phyloP scores from a whole-genome alignment of 2,113 vertebrate species.

The Corythornis cristatus region DNA sequence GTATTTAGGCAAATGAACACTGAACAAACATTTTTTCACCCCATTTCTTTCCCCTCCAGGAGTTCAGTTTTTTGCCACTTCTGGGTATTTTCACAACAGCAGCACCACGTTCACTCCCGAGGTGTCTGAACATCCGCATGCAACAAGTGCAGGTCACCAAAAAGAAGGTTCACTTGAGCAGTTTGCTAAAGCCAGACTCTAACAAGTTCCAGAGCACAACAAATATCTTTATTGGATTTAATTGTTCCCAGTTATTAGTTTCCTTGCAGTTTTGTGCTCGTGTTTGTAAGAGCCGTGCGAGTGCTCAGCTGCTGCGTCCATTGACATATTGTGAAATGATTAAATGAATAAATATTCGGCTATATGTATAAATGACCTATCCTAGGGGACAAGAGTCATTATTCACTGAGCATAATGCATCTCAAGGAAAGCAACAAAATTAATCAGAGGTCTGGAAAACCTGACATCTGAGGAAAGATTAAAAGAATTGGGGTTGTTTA shows the following conservation, averaged over 20 bases:
- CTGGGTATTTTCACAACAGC: accelerated
- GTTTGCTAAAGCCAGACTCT: neutral
- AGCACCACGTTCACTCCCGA: accelerated
- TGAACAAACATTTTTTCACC: too few species aligned
- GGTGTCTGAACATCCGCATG: accelerated
- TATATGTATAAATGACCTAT: constrained; percentile 51
- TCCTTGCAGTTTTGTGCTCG: neutral
- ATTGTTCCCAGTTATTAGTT: neutral
- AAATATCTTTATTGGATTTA: neutral
- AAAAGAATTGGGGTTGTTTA: constrained; percentile 57
- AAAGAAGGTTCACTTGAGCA: neutral
- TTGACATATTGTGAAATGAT: constrained; percentile 31
- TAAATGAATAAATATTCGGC: constrained; percentile 62
- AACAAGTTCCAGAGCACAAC: neutral
- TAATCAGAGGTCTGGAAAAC: constrained; percentile 61
- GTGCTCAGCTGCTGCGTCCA: neutral
- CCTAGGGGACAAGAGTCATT: constrained; percentile 68
- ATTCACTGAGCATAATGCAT: constrained; percentile 59
- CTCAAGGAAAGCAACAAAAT: constrained; percentile 47
- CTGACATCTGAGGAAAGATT: constrained; percentile 63
- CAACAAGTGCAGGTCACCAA: neutral
- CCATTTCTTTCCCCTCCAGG: accelerated
- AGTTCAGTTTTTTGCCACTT: accelerated
- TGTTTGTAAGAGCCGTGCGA: neutral
- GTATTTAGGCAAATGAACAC: accelerated